Evolutionary conservation across 2,113 vertebrate species (phyloP).

Genomic region (Amia ocellicauda): DNA sequence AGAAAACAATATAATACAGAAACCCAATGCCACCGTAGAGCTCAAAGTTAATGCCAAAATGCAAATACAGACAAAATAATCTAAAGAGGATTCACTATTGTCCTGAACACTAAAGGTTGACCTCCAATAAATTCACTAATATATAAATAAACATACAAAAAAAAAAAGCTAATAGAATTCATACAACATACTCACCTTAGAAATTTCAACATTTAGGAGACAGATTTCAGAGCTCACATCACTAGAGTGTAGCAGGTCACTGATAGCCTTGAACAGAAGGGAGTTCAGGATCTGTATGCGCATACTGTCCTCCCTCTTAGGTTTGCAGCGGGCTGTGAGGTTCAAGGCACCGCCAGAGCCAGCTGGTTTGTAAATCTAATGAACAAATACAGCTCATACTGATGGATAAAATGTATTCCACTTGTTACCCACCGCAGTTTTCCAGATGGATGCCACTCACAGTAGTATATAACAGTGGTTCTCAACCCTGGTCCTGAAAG

Average conservation of each 20-base stretch:
- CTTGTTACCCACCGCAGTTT: slow-evolving; percentile 19
- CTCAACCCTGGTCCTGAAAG: no score
- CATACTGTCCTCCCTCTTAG: slow-evolving; percentile 55
- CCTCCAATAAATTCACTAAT: no score
- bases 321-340: slow-evolving; percentile 35
- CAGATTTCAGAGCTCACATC: slow-evolving; percentile 68
- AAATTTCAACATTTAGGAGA: slow-evolving; percentile 68
- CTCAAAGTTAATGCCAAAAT: background rate
- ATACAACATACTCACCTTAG: slow-evolving; percentile 55
- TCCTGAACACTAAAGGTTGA: background rate
- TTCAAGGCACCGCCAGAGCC: slow-evolving; percentile 32
- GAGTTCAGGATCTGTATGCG: slow-evolving; percentile 58
- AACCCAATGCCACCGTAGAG: no score
- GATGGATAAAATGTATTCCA: no score
- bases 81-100: background rate
- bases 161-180: background rate
- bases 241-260: slow-evolving; percentile 56
- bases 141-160: background rate
- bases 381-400: no score
- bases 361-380: slow-evolving; percentile 43
- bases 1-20: background rate
- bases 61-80: background rate
- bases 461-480: no score
- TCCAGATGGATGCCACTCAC: background rate
- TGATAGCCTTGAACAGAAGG: slow-evolving; percentile 67